Conservation (phyloP, 35 echinoderm and acorn worm genomes). For the Ophiothrix spiculata region DNA sequence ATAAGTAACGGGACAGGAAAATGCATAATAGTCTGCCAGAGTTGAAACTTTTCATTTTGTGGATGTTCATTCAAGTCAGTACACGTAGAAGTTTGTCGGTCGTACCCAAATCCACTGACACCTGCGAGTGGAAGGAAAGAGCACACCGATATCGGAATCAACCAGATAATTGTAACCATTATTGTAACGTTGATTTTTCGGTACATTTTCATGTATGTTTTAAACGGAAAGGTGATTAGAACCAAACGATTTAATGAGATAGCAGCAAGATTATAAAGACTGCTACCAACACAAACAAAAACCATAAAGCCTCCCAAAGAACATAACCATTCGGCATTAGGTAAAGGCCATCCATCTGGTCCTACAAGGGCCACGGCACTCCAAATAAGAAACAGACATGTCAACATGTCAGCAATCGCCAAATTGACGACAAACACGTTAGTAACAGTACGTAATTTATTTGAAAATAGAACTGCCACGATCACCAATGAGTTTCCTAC, state of each 20-base stretch:
- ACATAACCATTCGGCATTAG: background rate
- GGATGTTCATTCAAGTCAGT: background rate
- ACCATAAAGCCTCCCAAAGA: background rate
- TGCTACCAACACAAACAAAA: background rate
- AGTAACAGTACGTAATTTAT: background rate
- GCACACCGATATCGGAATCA: slow-evolving; percentile 20
- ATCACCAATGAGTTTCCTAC: slow-evolving; percentile 13
- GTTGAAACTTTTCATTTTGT: slow-evolving; percentile 9
- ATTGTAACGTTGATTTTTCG: background rate
- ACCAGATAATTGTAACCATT: slow-evolving; percentile 20
- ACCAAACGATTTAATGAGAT: slow-evolving; percentile 7
- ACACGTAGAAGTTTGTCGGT: background rate
- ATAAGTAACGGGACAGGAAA: slow-evolving; percentile 52
- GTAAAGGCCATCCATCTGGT: background rate
- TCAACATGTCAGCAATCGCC: background rate
- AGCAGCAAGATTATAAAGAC: slow-evolving; percentile 2
- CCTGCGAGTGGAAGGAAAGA: background rate
- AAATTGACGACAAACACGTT: slow-evolving; percentile 20
- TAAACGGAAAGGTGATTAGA: slow-evolving; percentile 10
- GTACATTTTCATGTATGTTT: background rate
- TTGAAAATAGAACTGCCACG: background rate
- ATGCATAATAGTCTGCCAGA: slow-evolving; percentile 43
- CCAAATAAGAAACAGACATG: background rate
- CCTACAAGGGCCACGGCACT: background rate
- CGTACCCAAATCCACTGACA: slow-evolving; percentile 30